Percentiles rank a stretch among this genome's conserved stretches.
Conservation (phyloP, 2,888 invertebrate genomes). For the Plebejus argus region DNA sequence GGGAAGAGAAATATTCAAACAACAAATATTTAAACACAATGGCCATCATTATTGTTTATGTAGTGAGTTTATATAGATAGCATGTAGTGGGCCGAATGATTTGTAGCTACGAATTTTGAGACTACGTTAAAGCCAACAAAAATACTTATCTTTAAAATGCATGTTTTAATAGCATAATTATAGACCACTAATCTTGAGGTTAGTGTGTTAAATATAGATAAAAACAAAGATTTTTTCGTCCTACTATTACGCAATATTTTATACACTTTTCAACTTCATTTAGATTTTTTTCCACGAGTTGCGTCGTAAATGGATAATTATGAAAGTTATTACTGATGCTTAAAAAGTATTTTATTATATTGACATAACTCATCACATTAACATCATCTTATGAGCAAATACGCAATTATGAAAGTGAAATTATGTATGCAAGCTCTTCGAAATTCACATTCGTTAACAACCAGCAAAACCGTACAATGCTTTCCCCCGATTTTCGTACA, state of each 20-base stretch:
- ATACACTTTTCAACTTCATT: not conserved
- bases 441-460: not conserved
- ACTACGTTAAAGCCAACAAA: not conserved
- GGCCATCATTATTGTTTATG: slow-evolving; percentile 3
- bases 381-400: not conserved
- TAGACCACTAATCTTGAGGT: not conserved
- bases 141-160: not conserved
- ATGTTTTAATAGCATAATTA: too few species aligned
- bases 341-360: not conserved
- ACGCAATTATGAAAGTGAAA: slow-evolving; percentile 5
- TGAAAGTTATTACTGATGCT: not conserved
- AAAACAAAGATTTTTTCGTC: too few species aligned
- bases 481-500: not conserved
- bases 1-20: not conserved
- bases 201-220: not conserved
- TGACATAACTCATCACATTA: too few species aligned
- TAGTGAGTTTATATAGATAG: too few species aligned
- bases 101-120: not conserved
- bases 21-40: slow-evolving; percentile 13
- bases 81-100: not conserved
- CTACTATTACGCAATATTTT: too few species aligned
- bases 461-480: not conserved
- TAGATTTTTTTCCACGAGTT: not conserved
- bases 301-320: not conserved
- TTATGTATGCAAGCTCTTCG: not conserved